Evolutionary conservation across 2,113 vertebrate species (phyloP), one percentile per base, ranked within the genome.

Genomic region (Apus apus): DNA sequence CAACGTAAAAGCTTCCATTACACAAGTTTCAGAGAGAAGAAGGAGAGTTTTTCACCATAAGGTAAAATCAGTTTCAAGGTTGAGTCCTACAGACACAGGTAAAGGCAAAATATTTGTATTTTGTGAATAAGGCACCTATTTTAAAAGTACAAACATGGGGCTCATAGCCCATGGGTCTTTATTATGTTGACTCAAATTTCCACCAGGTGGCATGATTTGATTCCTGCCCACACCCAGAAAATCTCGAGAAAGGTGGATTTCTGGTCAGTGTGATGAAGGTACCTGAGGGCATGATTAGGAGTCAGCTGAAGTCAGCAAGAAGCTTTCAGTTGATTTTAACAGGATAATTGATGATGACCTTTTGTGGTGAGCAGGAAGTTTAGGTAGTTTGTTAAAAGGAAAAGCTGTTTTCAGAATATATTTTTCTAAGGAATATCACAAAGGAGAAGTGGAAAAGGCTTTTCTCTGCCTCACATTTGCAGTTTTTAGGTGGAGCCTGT

Each of bases 141-240:
- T 90, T 76, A 40, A 53, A 86, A 90, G n/a, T 70, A 53, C 50
- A 79, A 62, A 43, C 6, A 3, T 9, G 10, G 53, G n/a, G 25
- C 57, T 88, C 50, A 3, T 29, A 65, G 53, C 19, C 38, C 32
- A 46, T 56, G 79, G 45, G 27, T 40, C 96, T 89, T 91, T 73
- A 46, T 79, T 92, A 51, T 43, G 23, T 85, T 88, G 89, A 90
- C 22, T 45, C 25, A 81, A 20, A 85, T 84, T 95, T 85, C 89
- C 85, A 89, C 70, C 72, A 92, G 92, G 85, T 94, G 87, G 87
- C 91, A 87, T 87, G 83, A 45, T 96, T 80, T 4, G 5, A 71
- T 88, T 85, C 66, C 66, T 96, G 21, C 38, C 38, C 84, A 56
- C 71, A 88, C 76, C 45, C 10, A 91, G 53, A 78, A 94, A 67